Percentiles rank a stretch among this genome's conserved stretches.
These are phyloP conservation scores for Lineus longissimus DNA, from an alignment of 1,140 invertebrate genomes.

Conservation along the genomic window DNA sequence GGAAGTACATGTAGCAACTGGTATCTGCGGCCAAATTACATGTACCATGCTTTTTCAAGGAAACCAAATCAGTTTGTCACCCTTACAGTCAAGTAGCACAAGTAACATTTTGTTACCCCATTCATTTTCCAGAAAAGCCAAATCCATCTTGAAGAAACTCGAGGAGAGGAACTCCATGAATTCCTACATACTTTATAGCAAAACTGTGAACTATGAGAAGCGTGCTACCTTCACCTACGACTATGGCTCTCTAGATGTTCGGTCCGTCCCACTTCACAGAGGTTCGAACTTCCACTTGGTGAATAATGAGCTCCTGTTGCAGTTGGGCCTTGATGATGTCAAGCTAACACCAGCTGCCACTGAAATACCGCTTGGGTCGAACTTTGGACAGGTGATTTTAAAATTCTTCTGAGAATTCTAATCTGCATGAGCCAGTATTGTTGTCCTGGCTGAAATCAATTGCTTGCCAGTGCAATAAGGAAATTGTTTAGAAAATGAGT, in stretches of 20 bases:
- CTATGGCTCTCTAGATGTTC: background rate
- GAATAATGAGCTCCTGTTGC: background rate
- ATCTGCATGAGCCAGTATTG: background rate
- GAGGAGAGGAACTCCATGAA: background rate
- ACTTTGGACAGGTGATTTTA: background rate
- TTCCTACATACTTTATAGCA: background rate
- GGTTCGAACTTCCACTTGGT: background rate
- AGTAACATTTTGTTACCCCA: too few species aligned
- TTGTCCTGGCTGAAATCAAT: background rate
- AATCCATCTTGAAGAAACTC: background rate
- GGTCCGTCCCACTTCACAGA: background rate
- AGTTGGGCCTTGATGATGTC: background rate
- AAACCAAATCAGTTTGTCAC: too few species aligned
- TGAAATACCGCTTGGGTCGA: background rate
- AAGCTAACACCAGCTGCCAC: background rate
- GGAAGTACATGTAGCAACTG: too few species aligned
- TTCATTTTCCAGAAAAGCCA: conserved; percentile 2
- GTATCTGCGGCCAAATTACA: too few species aligned
- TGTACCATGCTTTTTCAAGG: too few species aligned
- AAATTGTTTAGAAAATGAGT: background rate
- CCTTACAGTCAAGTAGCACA: too few species aligned
- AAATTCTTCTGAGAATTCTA: background rate
- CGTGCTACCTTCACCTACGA: background rate
- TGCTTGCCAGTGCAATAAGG: background rate
- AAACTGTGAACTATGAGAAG: background rate